phyloP scores from a whole-genome alignment of 1,140 invertebrate genomes.

The Stratiolaelaps scimitus region DNA sequence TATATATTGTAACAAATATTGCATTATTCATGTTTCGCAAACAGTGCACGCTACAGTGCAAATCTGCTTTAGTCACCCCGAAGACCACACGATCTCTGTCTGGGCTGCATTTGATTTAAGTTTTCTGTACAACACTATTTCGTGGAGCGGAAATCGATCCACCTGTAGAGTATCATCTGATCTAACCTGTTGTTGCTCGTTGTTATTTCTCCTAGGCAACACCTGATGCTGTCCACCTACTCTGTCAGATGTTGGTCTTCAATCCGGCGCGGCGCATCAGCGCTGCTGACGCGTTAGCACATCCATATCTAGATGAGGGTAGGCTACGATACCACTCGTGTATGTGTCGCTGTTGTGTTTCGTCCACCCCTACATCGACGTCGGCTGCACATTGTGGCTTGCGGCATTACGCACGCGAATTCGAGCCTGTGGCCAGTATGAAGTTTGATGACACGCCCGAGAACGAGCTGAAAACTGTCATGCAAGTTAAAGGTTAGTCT shows the following conservation, averaged over 20 bases:
- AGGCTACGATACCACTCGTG: slow-evolving; percentile 95
- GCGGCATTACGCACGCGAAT: slow-evolving; percentile 77
- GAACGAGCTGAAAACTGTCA: slow-evolving; percentile 73
- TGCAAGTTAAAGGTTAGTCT: slow-evolving; percentile 76
- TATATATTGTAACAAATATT: too few relatives aligned
- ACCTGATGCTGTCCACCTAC: slow-evolving; percentile 90
- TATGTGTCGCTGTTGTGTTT: slow-evolving; percentile 90
- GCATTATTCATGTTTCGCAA: too few relatives aligned
- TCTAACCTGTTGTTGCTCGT: too few relatives aligned
- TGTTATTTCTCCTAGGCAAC: slow-evolving; percentile 59
- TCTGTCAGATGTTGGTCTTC: slow-evolving; percentile 95
- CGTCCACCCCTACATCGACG: slow-evolving; percentile 49
- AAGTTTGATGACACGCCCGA: slow-evolving; percentile 90
- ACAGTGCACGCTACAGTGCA: too few relatives aligned
- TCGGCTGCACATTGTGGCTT: slow-evolving; percentile 48
- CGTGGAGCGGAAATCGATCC: too few relatives aligned
- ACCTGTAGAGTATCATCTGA: too few relatives aligned
- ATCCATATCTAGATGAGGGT: slow-evolving; percentile 94
- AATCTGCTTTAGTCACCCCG: too few relatives aligned
- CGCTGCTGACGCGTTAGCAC: slow-evolving; percentile 80
- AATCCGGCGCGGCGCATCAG: slow-evolving; percentile 83
- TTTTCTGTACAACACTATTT: too few relatives aligned
- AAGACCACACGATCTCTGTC: too few relatives aligned
- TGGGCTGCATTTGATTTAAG: too few relatives aligned
- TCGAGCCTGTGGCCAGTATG: slow-evolving; percentile 75